Evolutionary conservation across 2,888 invertebrate genomes (phyloP), one percentile per base, ranked within the genome.

Genomic region (Hypsopygia costalis): DNA sequence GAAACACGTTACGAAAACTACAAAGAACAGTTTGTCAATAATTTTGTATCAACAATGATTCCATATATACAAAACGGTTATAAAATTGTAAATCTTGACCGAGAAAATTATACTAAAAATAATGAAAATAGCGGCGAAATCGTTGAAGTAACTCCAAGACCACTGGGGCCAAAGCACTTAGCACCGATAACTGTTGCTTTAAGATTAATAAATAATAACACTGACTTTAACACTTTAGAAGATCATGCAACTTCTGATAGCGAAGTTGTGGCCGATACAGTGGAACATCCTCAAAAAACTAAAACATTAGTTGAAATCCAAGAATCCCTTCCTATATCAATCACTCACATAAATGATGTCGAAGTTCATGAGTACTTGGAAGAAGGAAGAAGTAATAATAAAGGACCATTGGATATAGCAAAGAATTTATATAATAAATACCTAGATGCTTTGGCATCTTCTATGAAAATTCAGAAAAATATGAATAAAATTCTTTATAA

Each of bases 251-350:
- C 66, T 11, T 73, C 85, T 1, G 82, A 86, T 36, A 86, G 81
- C 46, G 88, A 89, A 62, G 47, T 81, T 2, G 51, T 86, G 40
- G 48, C 76, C 22, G 64, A 81, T 29, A 79, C 81, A 34, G 76
- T 88, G 6, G 59, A 72, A 43, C 73, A 59, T 44, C 88, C 90
- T 6, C 57, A 70, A 9, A 79, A 71, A 43, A 81, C 81, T 36
- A 90, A 81, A 53, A 91, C 91, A 0, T 69, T 87, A 25, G 92
- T 93, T 1, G 92, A 93, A 75, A 73, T 94, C 2, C 93, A 93
- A 56, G 86, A 92, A 66, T 93, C 93, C 0, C 76, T 93, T 10
- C 91, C 91, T 0, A 69, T 90, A 42, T 90, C 90, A 35, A 83
- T 85, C 27, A 88, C 81, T 16, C 86, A 88, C 41, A 86, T 87